Base-by-base conservation (phyloP, 2,888 invertebrate genomes). In the Melolontha melolontha region DNA sequence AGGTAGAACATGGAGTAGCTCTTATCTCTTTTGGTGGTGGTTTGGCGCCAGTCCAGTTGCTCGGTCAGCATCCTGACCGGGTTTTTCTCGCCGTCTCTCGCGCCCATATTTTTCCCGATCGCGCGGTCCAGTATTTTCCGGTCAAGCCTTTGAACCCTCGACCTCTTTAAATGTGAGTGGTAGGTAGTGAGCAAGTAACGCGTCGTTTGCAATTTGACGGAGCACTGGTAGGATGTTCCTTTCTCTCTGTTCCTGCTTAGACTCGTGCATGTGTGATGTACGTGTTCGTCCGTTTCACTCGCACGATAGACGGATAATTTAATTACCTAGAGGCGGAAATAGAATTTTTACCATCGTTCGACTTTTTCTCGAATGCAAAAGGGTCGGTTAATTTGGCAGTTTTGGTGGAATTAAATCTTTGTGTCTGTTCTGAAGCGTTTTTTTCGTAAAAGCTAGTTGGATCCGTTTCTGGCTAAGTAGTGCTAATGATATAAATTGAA, bases 41-140 rank as follows among this genome's bases (percentile, higher is more conserved):
- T 71, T 74, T 76, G 75, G 75, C 74, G 66, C 67, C 63, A 66
- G 69, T 75, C 74, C 75, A 76, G 71, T 68, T 51, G 69, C 71
- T 67, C 68, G 71, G 55, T 70, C 70, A 70, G 70, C 70, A 55
- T 34, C 62, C 6, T n/a, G n/a, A 29, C 27, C 27, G 12, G 51
- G 29, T 51, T 51, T 51, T 51, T 14, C 17, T 14, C 14, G 17
- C 47, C 14, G 47, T 16, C 47, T 47, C 14, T 16, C 47, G 17
- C 16, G 8, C 16, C 16, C 17, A 47, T 47, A 47, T 47, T 16
- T 47, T 47, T 47, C 17, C 47, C 16, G 47, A 47, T 17, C 47
- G 47, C 16, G 47, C 47, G 47, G 16, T 47, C 47, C 47, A 17
- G 47, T 47, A 47, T 47, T 47, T 47, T 47, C 47, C 47, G 47